phyloP scores from a whole-genome alignment of 2,113 vertebrate genomes.

The Sciurus niger region DNA sequence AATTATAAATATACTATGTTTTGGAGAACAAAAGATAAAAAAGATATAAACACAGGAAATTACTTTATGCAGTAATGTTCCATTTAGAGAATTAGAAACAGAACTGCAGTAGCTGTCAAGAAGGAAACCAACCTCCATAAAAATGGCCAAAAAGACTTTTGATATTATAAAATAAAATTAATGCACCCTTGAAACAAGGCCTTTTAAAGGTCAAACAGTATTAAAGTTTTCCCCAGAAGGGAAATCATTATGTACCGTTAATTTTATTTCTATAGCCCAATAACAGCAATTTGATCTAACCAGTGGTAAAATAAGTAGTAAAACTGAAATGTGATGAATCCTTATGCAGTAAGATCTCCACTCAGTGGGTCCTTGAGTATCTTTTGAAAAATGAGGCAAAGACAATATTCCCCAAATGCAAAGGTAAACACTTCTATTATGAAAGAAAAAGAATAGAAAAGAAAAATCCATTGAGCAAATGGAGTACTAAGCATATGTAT shows the following conservation, averaged over 20 bases:
- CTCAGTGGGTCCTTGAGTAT: neutral
- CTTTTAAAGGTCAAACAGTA: constrained; percentile 46
- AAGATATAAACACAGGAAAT: constrained; percentile 69
- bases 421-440: neutral
- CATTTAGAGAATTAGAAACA: constrained; percentile 80
- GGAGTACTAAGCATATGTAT: constrained; percentile 10
- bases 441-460: fast-evolving
- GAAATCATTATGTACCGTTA: neutral
- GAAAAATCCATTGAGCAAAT: fast-evolving
- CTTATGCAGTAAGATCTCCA: constrained; percentile 33
- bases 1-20: neutral
- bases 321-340: constrained; percentile 40
- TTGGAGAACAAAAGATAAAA: constrained; percentile 45
- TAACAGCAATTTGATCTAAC: neutral
- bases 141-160: neutral
- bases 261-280: constrained; percentile 61
- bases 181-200: constrained; percentile 49
- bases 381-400: constrained; percentile 64
- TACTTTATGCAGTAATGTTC: constrained; percentile 75
- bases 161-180: constrained; percentile 55
- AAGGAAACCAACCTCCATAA: neutral
- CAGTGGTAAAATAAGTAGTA: neutral
- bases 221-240: constrained; percentile 46
- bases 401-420: constrained; percentile 3
- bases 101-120: constrained; percentile 74